A percentile compares a stretch with the other conserved stretches of the same genome.
Evolutionary conservation across 2,113 vertebrate genomes (phyloP).

Genomic region (Pomatostomus ruficeps): DNA sequence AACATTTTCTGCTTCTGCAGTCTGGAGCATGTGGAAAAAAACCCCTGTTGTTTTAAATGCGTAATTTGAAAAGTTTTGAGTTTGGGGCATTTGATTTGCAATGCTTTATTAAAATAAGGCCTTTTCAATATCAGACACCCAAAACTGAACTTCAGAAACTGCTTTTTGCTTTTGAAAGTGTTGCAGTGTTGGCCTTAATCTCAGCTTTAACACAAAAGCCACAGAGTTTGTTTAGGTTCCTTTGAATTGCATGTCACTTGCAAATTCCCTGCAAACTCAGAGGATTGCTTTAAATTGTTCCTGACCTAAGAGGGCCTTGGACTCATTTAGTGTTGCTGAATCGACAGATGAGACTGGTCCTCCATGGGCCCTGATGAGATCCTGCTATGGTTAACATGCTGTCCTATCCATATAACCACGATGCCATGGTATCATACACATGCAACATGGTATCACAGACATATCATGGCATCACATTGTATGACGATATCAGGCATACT

Average conservation of each 20-base stretch:
- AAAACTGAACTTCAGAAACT: not conserved
- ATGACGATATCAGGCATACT: not conserved
- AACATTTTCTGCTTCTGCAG: not conserved
- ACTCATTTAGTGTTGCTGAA: not conserved
- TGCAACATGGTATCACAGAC: not conserved
- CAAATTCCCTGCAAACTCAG: not conserved
- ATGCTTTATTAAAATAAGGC: not conserved
- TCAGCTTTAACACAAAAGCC: not conserved
- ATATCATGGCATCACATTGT: not conserved
- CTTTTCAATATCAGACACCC: not conserved
- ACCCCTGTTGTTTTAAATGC: not conserved
- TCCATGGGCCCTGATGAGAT: not conserved
- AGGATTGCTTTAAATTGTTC: not conserved
- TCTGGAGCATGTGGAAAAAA: not conserved
- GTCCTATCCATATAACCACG: not conserved
- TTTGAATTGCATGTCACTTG: not conserved
- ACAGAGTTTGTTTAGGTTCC: not conserved
- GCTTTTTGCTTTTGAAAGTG: not conserved
- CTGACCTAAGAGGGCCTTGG: not conserved
- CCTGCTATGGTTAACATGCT: not conserved
- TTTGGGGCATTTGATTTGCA: not conserved
- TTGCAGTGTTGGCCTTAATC: not conserved
- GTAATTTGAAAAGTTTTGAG: not conserved
- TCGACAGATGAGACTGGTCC: not conserved
- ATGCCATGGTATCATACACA: not conserved